A percentile compares a stretch with the other conserved stretches of the same genome.
phyloP scores from a whole-genome alignment of 2,797 vertebrate species.

The Poeciliopsis turneri region DNA sequence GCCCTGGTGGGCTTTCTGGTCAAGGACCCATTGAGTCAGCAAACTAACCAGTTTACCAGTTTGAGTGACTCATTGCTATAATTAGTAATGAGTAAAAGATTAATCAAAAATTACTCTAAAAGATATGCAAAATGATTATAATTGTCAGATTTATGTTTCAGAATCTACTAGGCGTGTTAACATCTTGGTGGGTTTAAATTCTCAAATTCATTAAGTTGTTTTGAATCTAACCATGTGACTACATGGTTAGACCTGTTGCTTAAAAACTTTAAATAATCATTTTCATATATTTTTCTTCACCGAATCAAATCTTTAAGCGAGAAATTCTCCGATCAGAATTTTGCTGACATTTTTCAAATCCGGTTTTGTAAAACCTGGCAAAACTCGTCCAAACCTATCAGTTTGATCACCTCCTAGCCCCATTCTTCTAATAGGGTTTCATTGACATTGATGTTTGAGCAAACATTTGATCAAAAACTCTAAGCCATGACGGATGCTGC shows the following conservation, averaged over 20 bases:
- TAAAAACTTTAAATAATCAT: neutral
- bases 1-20: constrained; percentile 63
- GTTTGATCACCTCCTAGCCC: too few relatives aligned
- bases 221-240: neutral
- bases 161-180: neutral
- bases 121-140: neutral
- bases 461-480: too few relatives aligned
- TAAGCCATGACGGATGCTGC: neutral
- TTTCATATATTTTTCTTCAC: neutral
- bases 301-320: neutral
- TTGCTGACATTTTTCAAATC: neutral
- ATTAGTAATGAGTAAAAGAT: neutral
- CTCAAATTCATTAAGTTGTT: neutral
- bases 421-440: too few relatives aligned
- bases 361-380: neutral
- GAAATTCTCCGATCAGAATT: neutral
- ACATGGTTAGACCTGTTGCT: neutral
- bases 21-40: constrained; percentile 40
- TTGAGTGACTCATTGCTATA: constrained; percentile 4
- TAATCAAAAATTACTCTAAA: neutral
- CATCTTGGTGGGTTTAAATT: neutral
- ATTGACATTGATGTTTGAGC: too few relatives aligned
- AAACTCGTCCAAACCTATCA: neutral
- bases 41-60: constrained; percentile 37
- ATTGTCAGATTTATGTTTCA: neutral